Evolutionary conservation across 2,113 vertebrate genomes (phyloP), one percentile per base, ranked within the genome.

Genomic region (Clarias macrocephalus): DNA sequence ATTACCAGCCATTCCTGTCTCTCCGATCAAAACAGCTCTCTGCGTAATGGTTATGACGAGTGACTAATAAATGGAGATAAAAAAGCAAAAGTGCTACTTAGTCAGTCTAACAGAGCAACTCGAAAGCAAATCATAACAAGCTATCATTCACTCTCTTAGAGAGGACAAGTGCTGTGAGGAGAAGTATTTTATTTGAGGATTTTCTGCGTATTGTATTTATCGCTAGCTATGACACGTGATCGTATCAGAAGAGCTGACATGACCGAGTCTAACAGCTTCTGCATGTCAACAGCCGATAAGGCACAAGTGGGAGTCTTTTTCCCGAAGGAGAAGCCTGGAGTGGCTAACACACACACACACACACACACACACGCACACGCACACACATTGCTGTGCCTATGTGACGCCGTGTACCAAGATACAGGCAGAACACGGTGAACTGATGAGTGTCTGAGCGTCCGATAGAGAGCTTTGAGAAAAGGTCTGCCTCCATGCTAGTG

Each of bases 241-340:
- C 23, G 15, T 83, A 76, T 76, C 52, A 72, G 76, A 19, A 48
- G 65, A 81, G 88, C 88, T 87, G 88, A 86, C 66, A 83, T 48
- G 62, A 57, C 68, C 28, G 16, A 82, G 66, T 82, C 70, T 68
- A 85, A 54, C 83, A n/a, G 79, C 63, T 82, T 85, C 60, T 82
- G 83, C 62, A 63, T 82, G 86, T 87, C 88, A 89, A 85, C 88
- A 88, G 65, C 80, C 15, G 86, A 89, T 89, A 88, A 83, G 62
- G 56, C 52, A 30, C 48, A 60, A 83, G 85, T 85, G 86, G 77
- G 83, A 85, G 88, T 82, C 80, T 86, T 70, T 68, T 83, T 89
- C 88, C 83, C 37, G 82, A 56, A 83, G 85, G 12, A 62, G 85
- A 83, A 54, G 60, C 80, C 80, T 11, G 30, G 72, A 84, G 80